A percentile compares a stretch with the other conserved stretches of the same genome.
Conservation (phyloP, 35 echinoderm and acorn worm species). For the Diadema setosum region DNA sequence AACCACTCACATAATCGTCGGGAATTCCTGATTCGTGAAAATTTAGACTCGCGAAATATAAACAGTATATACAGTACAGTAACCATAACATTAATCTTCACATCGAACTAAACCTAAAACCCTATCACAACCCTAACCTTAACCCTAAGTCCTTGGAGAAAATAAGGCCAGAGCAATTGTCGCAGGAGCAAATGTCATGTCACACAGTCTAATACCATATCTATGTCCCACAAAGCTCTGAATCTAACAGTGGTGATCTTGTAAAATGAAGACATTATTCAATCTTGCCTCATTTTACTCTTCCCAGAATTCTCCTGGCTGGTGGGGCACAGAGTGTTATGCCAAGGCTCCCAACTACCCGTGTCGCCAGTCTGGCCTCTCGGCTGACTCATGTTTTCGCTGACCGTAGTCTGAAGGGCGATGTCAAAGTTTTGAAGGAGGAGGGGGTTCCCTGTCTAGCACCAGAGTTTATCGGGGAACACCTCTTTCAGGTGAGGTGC, state of each 20-base stretch:
- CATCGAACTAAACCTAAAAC: too few species aligned
- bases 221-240: neutral
- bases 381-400: slow-evolving; percentile 67
- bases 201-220: neutral
- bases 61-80: too few species aligned
- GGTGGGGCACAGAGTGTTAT: slow-evolving; percentile 55
- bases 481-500: slow-evolving; percentile 67
- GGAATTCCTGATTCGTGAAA: too few species aligned
- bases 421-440: slow-evolving; percentile 38
- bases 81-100: too few species aligned
- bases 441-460: slow-evolving; percentile 61
- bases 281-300: neutral
- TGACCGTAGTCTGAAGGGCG: slow-evolving; percentile 41
- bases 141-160: too few species aligned
- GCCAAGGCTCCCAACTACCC: neutral
- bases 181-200: neutral
- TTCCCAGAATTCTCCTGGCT: slow-evolving; percentile 67
- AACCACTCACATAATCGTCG: too few species aligned
- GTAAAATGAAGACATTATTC: too few species aligned
- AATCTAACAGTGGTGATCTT: neutral
- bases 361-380: neutral
- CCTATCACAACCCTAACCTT: too few species aligned
- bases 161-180: neutral
- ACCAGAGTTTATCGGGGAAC: slow-evolving; percentile 85
- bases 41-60: too few species aligned